Conservation (phyloP, 2,888 invertebrate genomes). For the Ormia ochracea region DNA sequence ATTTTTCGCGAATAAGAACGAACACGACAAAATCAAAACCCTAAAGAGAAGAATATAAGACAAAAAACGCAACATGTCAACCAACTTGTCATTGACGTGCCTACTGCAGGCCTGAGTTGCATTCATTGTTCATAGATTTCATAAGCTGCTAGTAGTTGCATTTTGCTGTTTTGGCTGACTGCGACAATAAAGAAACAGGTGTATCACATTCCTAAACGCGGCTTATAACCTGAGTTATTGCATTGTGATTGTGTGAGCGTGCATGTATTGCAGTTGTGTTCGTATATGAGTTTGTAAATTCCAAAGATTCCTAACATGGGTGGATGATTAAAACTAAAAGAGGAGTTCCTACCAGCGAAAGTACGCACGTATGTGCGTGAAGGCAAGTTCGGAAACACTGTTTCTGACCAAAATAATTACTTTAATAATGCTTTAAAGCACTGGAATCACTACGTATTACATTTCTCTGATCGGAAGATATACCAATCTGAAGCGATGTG, state of each 20-base stretch:
- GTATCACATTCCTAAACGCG: slow-evolving; percentile 58
- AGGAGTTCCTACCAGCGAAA: slow-evolving; percentile 18
- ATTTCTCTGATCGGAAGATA: no score
- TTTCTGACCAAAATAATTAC: no score
- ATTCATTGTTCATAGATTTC: slow-evolving; percentile 42
- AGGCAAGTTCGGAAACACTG: no score
- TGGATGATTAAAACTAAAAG: slow-evolving; percentile 52
- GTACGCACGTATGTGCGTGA: no score
- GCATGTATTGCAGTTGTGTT: not conserved
- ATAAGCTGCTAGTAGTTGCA: slow-evolving; percentile 35
- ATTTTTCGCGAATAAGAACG: slow-evolving; percentile 21
- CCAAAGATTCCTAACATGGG: slow-evolving; percentile 62
- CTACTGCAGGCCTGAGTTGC: slow-evolving; percentile 44
- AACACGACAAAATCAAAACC: not conserved
- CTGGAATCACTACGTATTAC: no score
- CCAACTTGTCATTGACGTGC: slow-evolving; percentile 61
- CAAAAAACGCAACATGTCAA: slow-evolving; percentile 60
- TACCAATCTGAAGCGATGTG: no score
- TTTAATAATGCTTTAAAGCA: no score
- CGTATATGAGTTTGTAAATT: slow-evolving; percentile 50
- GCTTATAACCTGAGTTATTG: slow-evolving; percentile 27
- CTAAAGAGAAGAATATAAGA: not conserved
- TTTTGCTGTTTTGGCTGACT: slow-evolving; percentile 19
- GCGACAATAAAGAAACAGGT: slow-evolving; percentile 53
- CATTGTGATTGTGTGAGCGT: not conserved